Percentiles rank a stretch among this genome's conserved stretches.
These are phyloP conservation scores for Sebastes jordani DNA, from an alignment of 2,797 vertebrate species.

Conservation along the genomic window DNA sequence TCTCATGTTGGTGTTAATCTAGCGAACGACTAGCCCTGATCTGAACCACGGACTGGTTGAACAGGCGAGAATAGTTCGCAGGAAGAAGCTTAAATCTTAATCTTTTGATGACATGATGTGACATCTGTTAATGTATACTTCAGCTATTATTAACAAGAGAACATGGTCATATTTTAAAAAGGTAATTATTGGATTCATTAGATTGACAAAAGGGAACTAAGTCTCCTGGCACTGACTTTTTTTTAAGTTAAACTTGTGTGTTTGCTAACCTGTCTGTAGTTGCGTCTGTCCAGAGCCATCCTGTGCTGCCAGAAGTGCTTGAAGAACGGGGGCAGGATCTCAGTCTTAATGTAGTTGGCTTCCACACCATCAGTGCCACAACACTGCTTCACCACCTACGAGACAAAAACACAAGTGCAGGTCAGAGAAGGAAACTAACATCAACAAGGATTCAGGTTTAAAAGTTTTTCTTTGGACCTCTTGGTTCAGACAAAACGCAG, in stretches of 20 bases:
- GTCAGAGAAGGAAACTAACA: background rate
- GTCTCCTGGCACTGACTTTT: background rate
- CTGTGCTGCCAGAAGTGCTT: slow-evolving; percentile 99
- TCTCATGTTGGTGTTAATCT: slow-evolving; percentile 72
- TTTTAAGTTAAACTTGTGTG: background rate
- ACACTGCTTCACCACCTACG: slow-evolving; percentile 97
- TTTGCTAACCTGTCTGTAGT: slow-evolving; percentile 94
- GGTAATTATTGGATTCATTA: background rate
- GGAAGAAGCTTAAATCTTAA: background rate
- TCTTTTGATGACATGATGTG: background rate
- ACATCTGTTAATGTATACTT: no score
- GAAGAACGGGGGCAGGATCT: slow-evolving; percentile 98
- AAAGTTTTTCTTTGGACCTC: background rate
- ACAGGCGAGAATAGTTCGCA: slow-evolving; percentile 80
- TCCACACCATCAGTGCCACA: slow-evolving; percentile 99
- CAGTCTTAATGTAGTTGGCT: slow-evolving; percentile 99
- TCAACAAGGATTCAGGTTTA: background rate
- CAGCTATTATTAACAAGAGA: background rate
- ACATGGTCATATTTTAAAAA: background rate
- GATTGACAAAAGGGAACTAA: no score
- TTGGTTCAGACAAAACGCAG: background rate
- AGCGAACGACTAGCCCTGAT: slow-evolving; percentile 77
- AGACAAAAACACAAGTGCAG: background rate
- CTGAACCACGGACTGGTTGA: slow-evolving; percentile 64
- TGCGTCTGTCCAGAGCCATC: slow-evolving; percentile 98